Evolutionary conservation across 2,888 invertebrate genomes (phyloP), one percentile per base, ranked within the genome.

Genomic region (Mystacides longicornis): DNA sequence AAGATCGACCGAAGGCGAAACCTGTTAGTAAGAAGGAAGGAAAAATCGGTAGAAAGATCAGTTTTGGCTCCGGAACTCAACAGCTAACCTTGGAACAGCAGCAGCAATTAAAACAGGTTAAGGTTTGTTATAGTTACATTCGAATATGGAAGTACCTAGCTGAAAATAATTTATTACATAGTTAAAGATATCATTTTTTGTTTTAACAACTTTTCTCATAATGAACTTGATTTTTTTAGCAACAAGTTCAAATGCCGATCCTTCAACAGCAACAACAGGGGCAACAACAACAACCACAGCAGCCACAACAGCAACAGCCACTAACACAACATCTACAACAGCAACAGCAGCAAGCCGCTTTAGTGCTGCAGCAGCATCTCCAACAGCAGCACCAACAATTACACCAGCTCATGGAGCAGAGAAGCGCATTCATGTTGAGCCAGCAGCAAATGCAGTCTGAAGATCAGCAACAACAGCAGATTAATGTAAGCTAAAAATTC

Each of bases 1-100:
- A 87, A 73, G 90, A 91, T 72, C 82, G 90, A 65, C 88, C 89
- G 57, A 89, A 89, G 71, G 89, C 86, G 46, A 91, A 89, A 71
- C 85, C 88, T 43, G 83, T 83, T 51, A 83, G 86, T 51, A 88
- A 90, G 69, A 89, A 89, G 69, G 89, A 87, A 68, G 82, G 85
- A 50, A 89, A 89, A 71, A 84, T 82, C 67, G 75, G 81, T 59
- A 80, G 86, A 64, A 87, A 87, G 70, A 45, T 47, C 1, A 33
- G 20, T 11, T 22, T 47, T 16, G 27, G 43, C 5, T 27, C 45
- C 16, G 20, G 22, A 23, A n/a, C 37, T 16, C 54, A 37, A 1
- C 23, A 16, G 49, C 27, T 42, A 14, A 23, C 23, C 22, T 21
- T 37, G 31, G 37, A 33, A 33, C 37, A 50, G 20, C 50, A 16